Conservation (phyloP, 1,140 invertebrate genomes). For the Drosophila quadrilineata region DNA sequence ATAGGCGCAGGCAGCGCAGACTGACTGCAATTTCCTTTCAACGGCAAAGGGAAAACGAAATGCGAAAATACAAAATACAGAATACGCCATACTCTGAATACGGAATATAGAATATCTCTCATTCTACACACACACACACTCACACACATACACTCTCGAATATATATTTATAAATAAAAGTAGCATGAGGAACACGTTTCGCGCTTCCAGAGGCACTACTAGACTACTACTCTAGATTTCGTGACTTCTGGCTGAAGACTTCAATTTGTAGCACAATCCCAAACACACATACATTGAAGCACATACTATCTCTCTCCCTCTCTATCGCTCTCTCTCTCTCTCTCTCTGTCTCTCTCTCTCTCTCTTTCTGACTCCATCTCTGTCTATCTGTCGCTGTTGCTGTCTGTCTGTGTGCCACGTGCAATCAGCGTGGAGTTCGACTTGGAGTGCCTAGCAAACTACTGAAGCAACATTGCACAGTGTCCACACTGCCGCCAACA, state of each 20-base stretch:
- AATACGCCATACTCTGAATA: slow-evolving; percentile 14
- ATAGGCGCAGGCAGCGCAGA: slow-evolving; percentile 24
- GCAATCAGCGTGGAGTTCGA: slow-evolving; percentile 68
- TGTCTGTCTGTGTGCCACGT: slow-evolving; percentile 48
- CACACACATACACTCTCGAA: neutral
- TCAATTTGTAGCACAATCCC: slow-evolving; percentile 59
- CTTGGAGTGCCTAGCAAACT: slow-evolving; percentile 45
- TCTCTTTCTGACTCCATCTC: neutral
- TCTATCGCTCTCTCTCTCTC: neutral
- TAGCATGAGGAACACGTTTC: slow-evolving; percentile 34
- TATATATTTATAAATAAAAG: neutral
- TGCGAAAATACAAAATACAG: slow-evolving; percentile 51
- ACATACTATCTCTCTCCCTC: no score
- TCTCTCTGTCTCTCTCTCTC: slow-evolving; percentile 14
- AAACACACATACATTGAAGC: slow-evolving; percentile 16
- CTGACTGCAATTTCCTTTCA: slow-evolving; percentile 62
- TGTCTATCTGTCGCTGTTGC: slow-evolving; percentile 10
- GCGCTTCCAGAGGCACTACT: slow-evolving; percentile 53
- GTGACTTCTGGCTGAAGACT: slow-evolving; percentile 72
- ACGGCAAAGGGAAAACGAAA: slow-evolving; percentile 64
- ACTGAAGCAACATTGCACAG: slow-evolving; percentile 20
- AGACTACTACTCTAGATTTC: slow-evolving; percentile 78
- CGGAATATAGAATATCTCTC: slow-evolving; percentile 4
- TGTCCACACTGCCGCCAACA: neutral
- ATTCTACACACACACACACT: neutral